A percentile compares a stretch with the other conserved stretches of the same genome.
Conservation (phyloP, 2,888 invertebrate genomes). For the Dynastes grantii region DNA sequence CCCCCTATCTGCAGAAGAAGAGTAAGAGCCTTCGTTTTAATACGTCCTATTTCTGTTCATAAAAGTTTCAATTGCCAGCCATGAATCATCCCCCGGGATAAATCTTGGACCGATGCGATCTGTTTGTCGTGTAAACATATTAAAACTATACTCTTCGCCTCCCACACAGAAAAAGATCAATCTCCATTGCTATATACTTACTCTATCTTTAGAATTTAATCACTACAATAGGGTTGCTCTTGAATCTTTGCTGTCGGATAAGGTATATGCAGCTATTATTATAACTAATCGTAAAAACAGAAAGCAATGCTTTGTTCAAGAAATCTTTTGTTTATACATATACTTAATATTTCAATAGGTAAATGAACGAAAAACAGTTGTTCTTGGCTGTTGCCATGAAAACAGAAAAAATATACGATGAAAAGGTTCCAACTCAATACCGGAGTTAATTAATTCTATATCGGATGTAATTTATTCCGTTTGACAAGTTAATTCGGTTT, state of each 20-base stretch:
- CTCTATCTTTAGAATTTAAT: slow-evolving; percentile 1
- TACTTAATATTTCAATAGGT: no score
- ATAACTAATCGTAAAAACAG: no score
- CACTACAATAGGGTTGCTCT: neutral
- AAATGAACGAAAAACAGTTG: no score
- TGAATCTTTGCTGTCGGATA: neutral
- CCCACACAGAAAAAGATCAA: slow-evolving; percentile 13
- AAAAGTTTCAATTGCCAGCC: slow-evolving; percentile 18
- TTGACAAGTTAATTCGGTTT: no score
- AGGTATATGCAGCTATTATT: no score
- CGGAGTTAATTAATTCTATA: no score
- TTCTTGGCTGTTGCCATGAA: no score
- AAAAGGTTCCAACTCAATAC: no score
- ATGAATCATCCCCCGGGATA: slow-evolving; percentile 15
- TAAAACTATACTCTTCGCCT: slow-evolving; percentile 12
- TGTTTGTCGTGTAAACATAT: slow-evolving; percentile 25
- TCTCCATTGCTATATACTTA: neutral
- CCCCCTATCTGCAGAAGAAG: neutral
- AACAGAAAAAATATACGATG: no score
- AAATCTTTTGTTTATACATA: no score
- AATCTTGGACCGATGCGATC: neutral
- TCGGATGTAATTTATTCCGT: no score
- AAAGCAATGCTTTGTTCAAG: no score
- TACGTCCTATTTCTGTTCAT: slow-evolving; percentile 13
- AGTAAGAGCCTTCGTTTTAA: slow-evolving; percentile 1